Percentiles rank a stretch among this genome's conserved stretches.
phyloP scores from a whole-genome alignment of 2,888 invertebrate genomes.

The Theretra japonica region DNA sequence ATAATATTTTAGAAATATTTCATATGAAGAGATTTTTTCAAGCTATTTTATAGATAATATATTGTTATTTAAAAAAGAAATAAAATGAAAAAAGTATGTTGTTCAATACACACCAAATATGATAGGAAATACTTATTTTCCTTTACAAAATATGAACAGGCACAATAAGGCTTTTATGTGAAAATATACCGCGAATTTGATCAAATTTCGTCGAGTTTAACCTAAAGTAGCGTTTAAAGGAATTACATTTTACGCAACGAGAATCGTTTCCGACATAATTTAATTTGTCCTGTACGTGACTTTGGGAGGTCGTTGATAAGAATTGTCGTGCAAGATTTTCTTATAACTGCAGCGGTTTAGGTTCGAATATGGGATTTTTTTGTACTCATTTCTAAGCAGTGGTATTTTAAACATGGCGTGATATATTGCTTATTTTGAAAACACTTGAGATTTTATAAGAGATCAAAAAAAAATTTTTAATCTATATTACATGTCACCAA shows the following conservation, averaged over 20 bases:
- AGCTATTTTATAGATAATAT: no score
- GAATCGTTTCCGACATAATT: conserved; percentile 27
- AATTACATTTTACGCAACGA: conserved; percentile 26
- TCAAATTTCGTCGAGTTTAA: conserved; percentile 9
- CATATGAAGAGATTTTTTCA: no score
- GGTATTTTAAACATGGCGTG: no score
- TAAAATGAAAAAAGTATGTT: no score
- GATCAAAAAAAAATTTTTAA: no score
- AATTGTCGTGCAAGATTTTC: background rate
- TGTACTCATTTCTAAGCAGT: no score
- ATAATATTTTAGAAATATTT: no score
- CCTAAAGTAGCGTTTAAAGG: conserved; percentile 14
- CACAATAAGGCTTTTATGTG: background rate
- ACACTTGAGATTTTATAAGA: no score
- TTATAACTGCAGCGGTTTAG: background rate
- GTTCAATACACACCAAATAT: background rate
- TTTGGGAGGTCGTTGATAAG: background rate
- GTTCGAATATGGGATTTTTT: background rate
- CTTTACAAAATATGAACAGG: background rate
- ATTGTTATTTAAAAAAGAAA: no score
- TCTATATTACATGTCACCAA: no score
- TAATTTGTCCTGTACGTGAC: conserved; percentile 23
- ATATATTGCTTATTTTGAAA: no score
- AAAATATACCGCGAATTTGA: conserved; percentile 16
- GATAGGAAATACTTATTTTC: background rate